These are phyloP conservation scores for Ondatra zibethicus DNA, from an alignment of 2,113 vertebrate species.

Conservation along the genomic window DNA sequence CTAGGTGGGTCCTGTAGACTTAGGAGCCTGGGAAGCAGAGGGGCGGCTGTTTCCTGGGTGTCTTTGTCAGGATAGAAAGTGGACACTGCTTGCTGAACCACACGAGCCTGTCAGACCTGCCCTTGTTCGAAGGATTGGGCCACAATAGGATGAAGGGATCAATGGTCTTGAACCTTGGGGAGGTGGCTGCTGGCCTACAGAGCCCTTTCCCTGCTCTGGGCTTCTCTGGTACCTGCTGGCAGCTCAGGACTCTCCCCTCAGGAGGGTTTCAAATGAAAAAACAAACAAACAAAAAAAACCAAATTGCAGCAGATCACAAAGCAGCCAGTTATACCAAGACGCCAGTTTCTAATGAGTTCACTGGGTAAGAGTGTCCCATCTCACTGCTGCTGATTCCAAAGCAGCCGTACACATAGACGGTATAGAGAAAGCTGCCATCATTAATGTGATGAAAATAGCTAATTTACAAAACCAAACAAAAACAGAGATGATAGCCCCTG, in stretches of 20 bases:
- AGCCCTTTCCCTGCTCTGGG: not conserved
- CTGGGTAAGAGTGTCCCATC: not conserved
- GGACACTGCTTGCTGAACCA: accelerated
- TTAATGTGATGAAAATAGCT: not conserved
- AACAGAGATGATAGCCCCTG: not conserved
- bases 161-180: accelerated
- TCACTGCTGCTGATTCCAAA: not conserved
- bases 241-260: not conserved
- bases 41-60: accelerated
- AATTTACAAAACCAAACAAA: not conserved
- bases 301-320: not conserved
- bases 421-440: not conserved
- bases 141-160: accelerated
- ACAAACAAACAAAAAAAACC: too few species aligned
- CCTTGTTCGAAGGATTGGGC: not conserved
- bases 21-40: too few species aligned
- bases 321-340: not conserved
- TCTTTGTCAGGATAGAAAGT: not conserved
- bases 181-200: accelerated
- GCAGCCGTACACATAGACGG: not conserved
- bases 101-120: accelerated
- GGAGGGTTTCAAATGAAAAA: not conserved
- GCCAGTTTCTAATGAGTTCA: not conserved
- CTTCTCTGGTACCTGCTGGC: not conserved
- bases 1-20: not conserved